phyloP scores from a whole-genome alignment of 2,888 invertebrate genomes.

The Agriopis marginaria region DNA sequence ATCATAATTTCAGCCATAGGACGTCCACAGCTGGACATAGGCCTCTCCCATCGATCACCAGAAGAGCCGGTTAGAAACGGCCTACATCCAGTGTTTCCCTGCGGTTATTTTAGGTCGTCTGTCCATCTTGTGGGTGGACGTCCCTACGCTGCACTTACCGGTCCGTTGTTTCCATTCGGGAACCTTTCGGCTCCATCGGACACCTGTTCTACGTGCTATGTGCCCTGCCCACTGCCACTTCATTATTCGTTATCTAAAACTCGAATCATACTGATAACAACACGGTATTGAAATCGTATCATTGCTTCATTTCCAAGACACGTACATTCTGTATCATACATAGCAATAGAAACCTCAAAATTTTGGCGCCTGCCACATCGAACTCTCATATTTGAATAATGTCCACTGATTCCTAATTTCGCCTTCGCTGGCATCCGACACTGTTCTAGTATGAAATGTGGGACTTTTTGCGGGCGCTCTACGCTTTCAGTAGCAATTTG shows the following conservation, averaged over 20 bases:
- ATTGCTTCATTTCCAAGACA: neutral
- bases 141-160: too few relatives aligned
- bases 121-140: too few relatives aligned
- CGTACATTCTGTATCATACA: neutral
- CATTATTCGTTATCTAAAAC: neutral
- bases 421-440: conserved; percentile 32
- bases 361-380: neutral
- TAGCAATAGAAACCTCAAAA: neutral
- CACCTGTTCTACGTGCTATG: too few relatives aligned
- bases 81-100: too few relatives aligned
- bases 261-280: neutral
- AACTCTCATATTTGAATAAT: conserved; percentile 33
- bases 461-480: conserved; percentile 31
- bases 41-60: too few relatives aligned
- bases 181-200: too few relatives aligned
- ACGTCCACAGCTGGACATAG: too few relatives aligned
- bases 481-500: conserved; percentile 33
- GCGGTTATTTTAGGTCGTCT: too few relatives aligned
- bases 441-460: conserved; percentile 39
- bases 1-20: too few relatives aligned
- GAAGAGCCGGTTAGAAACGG: too few relatives aligned
- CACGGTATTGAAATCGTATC: neutral
- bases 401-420: conserved; percentile 37
- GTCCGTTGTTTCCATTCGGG: too few relatives aligned
- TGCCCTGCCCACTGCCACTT: too few relatives aligned